Evolutionary conservation across 2,888 invertebrate genomes (phyloP), one percentile per base, ranked within the genome.

Genomic region (Baccha elongata): DNA sequence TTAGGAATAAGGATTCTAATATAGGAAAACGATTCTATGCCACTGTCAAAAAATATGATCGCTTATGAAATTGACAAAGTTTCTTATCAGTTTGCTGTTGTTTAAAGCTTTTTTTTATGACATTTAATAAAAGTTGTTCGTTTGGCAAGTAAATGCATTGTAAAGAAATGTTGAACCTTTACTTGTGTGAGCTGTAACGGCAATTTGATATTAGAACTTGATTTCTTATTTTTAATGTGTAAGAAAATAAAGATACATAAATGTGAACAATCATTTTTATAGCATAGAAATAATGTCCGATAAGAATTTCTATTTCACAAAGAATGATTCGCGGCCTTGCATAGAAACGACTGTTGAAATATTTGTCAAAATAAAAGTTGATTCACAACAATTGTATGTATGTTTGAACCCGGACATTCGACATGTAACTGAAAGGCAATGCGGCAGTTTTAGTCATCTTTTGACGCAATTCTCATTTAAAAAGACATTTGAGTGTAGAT

Each of bases 11-110:
- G 29, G 42, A 60, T 60, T 29, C 48, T 8, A 35, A 72, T 60
- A 46, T 29, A 29, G 26, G 32, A 23, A 40, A 65, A 65, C 50
- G 50, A 21, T 26, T 5, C 40, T 13, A 35, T 11, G 11, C 46
- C 52, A 29, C 55, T 58, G 55, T 7, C 81, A 55, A 65, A 75
- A 44, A 53, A 76, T 71, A 35, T 67, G 68, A 78, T 84, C 84
- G 69, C 53, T 84, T 84, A 84, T 84, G 79, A 69, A 84, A 79
- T 79, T 79, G 79, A 69, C 19, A 78, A 72, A 80, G 69, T 83
- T 83, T 65, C 68, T 83, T 83, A 83, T 83, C 83, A 73, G 78
- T 64, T 68, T 23, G 19, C n/a, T 62, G 35, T 78, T 72, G 55
- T 73, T 78, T 78, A 65, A 67, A 55, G 67, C 26, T 23, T 40